A percentile compares a stretch with the other conserved stretches of the same genome.
phyloP scores from a whole-genome alignment of 2,797 vertebrate genomes.

The Xiphorhynchus erythropygius region DNA sequence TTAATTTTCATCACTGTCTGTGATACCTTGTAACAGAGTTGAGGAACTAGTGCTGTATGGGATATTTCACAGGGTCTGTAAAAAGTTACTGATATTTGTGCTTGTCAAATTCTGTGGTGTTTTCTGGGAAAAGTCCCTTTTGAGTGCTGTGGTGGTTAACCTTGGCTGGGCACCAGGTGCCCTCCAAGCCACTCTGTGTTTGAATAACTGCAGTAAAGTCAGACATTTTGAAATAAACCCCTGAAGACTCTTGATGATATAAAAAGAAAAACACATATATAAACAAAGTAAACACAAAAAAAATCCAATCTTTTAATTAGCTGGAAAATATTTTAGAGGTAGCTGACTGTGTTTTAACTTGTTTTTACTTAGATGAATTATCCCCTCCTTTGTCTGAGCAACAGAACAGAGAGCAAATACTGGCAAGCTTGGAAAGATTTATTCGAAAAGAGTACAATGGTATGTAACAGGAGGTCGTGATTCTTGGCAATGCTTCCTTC shows the following conservation, averaged over 20 bases:
- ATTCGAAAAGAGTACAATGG: slow-evolving; percentile 96
- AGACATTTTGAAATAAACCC: not conserved
- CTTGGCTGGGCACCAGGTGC: not conserved
- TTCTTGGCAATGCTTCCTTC: not conserved
- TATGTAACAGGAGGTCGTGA: slow-evolving; percentile 69
- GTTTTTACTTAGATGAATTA: slow-evolving; percentile 83
- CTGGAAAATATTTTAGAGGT: not conserved
- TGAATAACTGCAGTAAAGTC: not conserved
- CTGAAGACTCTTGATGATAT: not conserved
- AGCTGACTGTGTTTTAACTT: slow-evolving; percentile 30
- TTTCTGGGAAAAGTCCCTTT: not conserved
- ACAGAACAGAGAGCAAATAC: slow-evolving; percentile 95
- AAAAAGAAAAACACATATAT: not conserved
- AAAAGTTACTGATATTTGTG: not conserved
- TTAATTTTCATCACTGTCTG: not conserved
- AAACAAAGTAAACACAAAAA: not conserved
- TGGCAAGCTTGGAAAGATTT: slow-evolving; percentile 91
- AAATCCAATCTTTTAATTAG: not conserved
- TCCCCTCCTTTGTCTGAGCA: slow-evolving; percentile 88
- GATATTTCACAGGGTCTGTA: not conserved
- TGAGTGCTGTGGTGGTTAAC: not conserved
- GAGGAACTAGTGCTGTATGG: not conserved
- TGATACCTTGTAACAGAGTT: not conserved
- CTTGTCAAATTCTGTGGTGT: not conserved
- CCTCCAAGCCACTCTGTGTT: not conserved